Conservation (phyloP, 2,888 invertebrate genomes). For the Idaea biselata region DNA sequence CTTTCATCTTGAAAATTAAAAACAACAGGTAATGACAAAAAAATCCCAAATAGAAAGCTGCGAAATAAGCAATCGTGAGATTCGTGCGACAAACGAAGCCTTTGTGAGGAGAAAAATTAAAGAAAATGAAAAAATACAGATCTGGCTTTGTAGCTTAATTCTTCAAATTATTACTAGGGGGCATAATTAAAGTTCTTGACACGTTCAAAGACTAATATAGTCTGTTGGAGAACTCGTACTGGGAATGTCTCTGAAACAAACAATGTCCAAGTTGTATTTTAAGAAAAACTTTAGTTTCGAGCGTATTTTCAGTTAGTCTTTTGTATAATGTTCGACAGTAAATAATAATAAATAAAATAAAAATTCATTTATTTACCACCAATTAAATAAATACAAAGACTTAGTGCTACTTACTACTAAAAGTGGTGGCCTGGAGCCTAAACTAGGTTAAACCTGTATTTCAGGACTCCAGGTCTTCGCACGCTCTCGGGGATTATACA, state of each 20-base stretch:
- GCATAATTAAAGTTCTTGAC: conserved; percentile 30
- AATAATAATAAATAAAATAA: too few species aligned
- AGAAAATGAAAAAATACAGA: conserved; percentile 38
- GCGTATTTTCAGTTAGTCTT: not conserved
- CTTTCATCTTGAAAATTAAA: conserved; percentile 2
- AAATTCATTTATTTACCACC: too few species aligned
- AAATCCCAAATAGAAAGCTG: conserved; percentile 30
- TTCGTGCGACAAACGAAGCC: conserved; percentile 38
- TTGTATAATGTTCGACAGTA: not conserved
- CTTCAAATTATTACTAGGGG: conserved; percentile 24
- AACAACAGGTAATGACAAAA: conserved; percentile 20
- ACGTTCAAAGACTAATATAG: conserved; percentile 14
- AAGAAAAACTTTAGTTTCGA: not conserved
- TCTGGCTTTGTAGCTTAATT: conserved; percentile 35
- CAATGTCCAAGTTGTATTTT: not conserved
- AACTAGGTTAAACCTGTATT: too few species aligned
- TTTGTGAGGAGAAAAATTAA: conserved; percentile 34
- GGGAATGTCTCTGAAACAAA: not conserved
- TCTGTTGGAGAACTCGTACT: not conserved
- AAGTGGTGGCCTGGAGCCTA: too few species aligned
- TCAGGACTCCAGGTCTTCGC: too few species aligned
- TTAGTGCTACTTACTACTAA: too few species aligned
- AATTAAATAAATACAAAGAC: too few species aligned
- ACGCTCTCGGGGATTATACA: too few species aligned
- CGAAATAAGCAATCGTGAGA: conserved; percentile 42